Evolutionary conservation across 2,797 vertebrate species (phyloP).

Genomic region (Fratercula arctica): DNA sequence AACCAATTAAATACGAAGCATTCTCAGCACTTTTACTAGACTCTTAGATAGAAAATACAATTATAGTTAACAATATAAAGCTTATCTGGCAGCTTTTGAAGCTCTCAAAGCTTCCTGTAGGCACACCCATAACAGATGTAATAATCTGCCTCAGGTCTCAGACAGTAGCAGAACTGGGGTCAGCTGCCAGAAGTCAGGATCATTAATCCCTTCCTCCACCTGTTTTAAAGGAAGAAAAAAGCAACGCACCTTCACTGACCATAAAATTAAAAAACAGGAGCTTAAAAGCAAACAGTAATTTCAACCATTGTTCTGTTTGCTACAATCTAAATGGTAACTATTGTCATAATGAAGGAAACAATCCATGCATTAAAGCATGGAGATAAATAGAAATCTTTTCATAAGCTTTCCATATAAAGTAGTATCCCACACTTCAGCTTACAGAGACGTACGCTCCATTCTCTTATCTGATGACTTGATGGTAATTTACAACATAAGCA

Average conservation of each 20-base stretch:
- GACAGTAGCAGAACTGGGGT: not conserved
- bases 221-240: not conserved
- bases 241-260: not conserved
- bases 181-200: not conserved
- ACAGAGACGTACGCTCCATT: not conserved
- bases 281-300: not conserved
- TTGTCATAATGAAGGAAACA: not conserved
- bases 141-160: constrained; percentile 14
- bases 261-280: not conserved
- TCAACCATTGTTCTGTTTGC: not conserved
- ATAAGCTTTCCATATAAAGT: constrained; percentile 26
- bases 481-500: not conserved
- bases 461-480: not conserved
- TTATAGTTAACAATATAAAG: constrained; percentile 7
- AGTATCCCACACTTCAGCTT: not conserved
- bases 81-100: not conserved
- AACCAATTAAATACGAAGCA: not conserved
- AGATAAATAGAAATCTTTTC: not conserved
- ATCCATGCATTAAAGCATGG: not conserved
- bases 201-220: not conserved
- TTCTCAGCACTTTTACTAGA: constrained; percentile 32
- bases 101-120: not conserved
- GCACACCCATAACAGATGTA: constrained; percentile 3
- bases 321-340: not conserved
- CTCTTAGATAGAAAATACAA: constrained; percentile 22